phyloP scores from a whole-genome alignment of 2,888 invertebrate species.

The Desoria tigrina region DNA sequence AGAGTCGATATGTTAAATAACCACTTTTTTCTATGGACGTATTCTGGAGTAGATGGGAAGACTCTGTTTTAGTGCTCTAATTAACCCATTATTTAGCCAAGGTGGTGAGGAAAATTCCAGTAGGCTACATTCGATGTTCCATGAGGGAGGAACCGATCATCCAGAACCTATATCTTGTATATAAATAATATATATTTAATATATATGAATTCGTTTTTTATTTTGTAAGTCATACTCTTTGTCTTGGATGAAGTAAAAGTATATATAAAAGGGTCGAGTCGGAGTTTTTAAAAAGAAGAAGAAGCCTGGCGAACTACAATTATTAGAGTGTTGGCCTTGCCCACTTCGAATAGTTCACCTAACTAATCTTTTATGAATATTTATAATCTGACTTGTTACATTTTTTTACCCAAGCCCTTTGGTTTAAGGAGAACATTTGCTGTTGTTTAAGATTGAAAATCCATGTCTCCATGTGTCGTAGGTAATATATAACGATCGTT shows the following conservation, averaged over 20 bases:
- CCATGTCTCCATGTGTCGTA: too few species aligned
- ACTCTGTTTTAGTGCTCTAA: slow-evolving; percentile 39
- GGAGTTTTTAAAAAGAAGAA: neutral
- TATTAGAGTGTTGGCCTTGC: slow-evolving; percentile 49
- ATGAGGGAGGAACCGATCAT: slow-evolving; percentile 45
- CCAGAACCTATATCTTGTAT: neutral
- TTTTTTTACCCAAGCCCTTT: slow-evolving; percentile 37
- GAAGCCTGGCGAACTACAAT: slow-evolving; percentile 32
- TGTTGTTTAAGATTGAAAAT: too few species aligned
- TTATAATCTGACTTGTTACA: slow-evolving; percentile 51
- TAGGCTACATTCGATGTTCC: too few species aligned
- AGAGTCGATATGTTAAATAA: neutral
- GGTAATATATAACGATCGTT: too few species aligned
- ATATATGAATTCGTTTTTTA: too few species aligned
- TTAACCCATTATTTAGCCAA: slow-evolving; percentile 48
- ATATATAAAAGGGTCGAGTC: too few species aligned
- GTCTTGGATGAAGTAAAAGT: too few species aligned
- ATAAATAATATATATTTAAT: too few species aligned
- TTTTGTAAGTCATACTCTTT: too few species aligned
- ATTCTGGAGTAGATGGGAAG: neutral
- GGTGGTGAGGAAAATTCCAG: slow-evolving; percentile 47
- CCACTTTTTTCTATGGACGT: neutral
- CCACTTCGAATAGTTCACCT: slow-evolving; percentile 52
- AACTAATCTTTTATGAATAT: slow-evolving; percentile 53
- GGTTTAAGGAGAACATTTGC: too few species aligned